phyloP scores from a whole-genome alignment of 2,888 invertebrate genomes.

The Cheilosia variabilis region DNA sequence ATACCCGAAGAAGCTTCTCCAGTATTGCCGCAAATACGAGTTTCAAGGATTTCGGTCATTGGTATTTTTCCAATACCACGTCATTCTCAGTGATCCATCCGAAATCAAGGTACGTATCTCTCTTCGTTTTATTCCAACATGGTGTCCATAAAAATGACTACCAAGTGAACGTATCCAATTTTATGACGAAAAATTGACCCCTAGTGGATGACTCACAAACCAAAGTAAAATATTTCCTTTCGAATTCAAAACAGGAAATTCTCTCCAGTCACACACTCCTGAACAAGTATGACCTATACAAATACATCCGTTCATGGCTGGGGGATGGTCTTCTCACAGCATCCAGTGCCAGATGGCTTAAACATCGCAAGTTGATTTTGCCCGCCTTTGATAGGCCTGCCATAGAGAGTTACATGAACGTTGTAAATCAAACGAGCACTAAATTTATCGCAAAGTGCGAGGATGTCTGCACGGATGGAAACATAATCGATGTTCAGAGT shows the following conservation, averaged over 20 bases:
- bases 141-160: no score
- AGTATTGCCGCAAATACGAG: slow-evolving; percentile 80
- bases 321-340: slow-evolving; percentile 84
- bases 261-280: slow-evolving; percentile 83
- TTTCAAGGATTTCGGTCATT: slow-evolving; percentile 79
- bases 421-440: slow-evolving; percentile 84
- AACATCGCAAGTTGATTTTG: slow-evolving; percentile 84
- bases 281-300: slow-evolving; percentile 84
- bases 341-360: slow-evolving; percentile 84
- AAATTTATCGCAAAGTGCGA: slow-evolving; percentile 83
- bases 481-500: slow-evolving; percentile 84
- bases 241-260: slow-evolving; percentile 77
- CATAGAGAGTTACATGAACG: slow-evolving; percentile 80
- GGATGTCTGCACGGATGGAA: slow-evolving; percentile 68
- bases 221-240: background rate
- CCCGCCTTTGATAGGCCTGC: slow-evolving; percentile 83
- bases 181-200: no score
- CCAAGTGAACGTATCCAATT: no score
- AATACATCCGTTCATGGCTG: slow-evolving; percentile 83
- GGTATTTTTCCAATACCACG: slow-evolving; percentile 79
- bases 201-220: no score
- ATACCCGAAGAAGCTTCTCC: slow-evolving; percentile 80
- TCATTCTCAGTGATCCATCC: slow-evolving; percentile 80
- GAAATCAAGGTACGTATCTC: slow-evolving; percentile 79
- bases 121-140: background rate